A percentile compares a stretch with the other conserved stretches of the same genome.
phyloP scores from a whole-genome alignment of 92 coral and sea anemone genomes.

The Porites cylindrica region DNA sequence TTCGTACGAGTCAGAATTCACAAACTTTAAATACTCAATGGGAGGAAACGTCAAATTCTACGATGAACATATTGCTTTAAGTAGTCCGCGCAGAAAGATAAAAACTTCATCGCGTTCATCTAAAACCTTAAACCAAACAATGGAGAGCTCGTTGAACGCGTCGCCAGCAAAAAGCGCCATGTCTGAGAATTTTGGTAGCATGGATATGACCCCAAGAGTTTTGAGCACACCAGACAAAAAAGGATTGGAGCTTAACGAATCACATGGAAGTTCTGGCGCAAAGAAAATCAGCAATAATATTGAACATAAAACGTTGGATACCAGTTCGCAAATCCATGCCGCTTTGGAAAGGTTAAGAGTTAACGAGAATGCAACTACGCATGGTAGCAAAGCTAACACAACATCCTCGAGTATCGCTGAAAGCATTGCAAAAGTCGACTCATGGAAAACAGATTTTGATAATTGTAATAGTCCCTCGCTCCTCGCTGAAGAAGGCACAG shows the following conservation, averaged over 20 bases:
- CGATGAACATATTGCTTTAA: constrained; percentile 86
- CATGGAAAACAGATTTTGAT: constrained; percentile 51
- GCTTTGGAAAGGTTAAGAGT: constrained; percentile 21
- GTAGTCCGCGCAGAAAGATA: constrained; percentile 75
- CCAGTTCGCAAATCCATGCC: constrained; percentile 17
- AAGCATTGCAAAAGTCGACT: constrained; percentile 52
- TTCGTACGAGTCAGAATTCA: constrained; percentile 58
- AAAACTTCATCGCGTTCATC: constrained; percentile 33
- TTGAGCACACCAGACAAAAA: not conserved
- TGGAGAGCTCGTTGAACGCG: constrained; percentile 23
- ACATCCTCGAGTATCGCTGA: constrained; percentile 42
- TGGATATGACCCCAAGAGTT: constrained; percentile 54
- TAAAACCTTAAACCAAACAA: constrained; percentile 5
- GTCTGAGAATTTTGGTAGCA: constrained; percentile 34
- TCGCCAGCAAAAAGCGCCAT: constrained; percentile 38
- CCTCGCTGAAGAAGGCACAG: constrained; percentile 28
- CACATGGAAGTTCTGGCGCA: not conserved
- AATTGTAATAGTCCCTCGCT: constrained; percentile 24
- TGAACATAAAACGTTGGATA: constrained; percentile 6
- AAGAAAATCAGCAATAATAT: not conserved
- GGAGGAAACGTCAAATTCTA: constrained; percentile 94
- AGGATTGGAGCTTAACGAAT: not conserved
- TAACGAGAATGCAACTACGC: not conserved
- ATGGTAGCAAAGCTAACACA: constrained; percentile 5
- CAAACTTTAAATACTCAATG: constrained; percentile 94